Evolutionary conservation across 2,797 vertebrate species (phyloP).

Genomic region (Acipenser oxyrinchus): DNA sequence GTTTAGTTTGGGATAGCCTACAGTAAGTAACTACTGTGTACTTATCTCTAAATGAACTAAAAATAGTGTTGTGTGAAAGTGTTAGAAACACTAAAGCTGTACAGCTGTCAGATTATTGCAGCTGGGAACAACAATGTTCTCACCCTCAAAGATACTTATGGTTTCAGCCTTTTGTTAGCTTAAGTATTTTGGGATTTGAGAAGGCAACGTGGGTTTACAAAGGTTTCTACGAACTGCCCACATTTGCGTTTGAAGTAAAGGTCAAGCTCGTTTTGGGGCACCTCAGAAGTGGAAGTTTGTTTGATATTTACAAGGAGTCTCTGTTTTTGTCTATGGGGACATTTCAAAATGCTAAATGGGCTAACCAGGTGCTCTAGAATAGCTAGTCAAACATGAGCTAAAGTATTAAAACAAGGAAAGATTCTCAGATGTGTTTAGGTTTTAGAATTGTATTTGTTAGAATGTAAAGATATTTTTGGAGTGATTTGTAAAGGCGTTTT

Average conservation of each 20-base stretch:
- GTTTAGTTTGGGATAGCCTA: too few species aligned
- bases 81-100: neutral
- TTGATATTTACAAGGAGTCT: neutral
- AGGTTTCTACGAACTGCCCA: neutral
- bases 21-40: too few species aligned
- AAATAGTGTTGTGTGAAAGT: neutral
- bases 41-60: too few species aligned
- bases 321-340: neutral
- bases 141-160: neutral
- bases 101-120: neutral
- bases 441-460: neutral
- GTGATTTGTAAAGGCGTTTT: too few species aligned
- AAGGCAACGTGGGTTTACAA: neutral
- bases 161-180: neutral
- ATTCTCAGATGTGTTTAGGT: neutral
- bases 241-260: neutral
- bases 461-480: too few species aligned
- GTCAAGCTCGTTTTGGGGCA: neutral
- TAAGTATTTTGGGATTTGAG: neutral
- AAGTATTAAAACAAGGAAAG: neutral
- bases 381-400: neutral
- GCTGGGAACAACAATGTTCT: neutral
- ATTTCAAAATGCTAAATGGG: neutral
- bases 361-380: neutral
- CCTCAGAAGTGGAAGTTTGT: constrained; percentile 1